phyloP scores from a whole-genome alignment of 2,113 vertebrate genomes.

The Saccopteryx bilineata region DNA sequence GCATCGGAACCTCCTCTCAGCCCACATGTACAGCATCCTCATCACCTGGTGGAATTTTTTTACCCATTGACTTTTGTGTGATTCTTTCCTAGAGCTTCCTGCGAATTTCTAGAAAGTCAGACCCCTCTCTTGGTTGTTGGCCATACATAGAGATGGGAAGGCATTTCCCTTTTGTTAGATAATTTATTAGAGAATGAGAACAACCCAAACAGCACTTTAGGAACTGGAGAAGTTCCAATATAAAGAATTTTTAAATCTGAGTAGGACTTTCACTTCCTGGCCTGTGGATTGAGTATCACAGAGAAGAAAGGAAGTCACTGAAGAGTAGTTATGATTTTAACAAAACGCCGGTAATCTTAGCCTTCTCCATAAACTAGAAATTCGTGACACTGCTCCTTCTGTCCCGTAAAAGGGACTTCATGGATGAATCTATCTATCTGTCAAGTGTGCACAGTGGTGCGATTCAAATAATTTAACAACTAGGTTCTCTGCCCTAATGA shows the following conservation, averaged over 20 bases:
- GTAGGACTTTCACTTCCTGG: background rate
- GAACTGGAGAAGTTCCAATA: background rate
- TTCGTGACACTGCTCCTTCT: background rate
- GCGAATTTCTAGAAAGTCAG: background rate
- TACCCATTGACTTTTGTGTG: background rate
- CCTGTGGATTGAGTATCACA: background rate
- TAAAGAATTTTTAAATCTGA: background rate
- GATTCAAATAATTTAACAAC: too few species aligned
- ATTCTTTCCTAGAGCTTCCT: background rate
- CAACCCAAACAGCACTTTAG: background rate
- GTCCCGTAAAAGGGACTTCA: background rate
- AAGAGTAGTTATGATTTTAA: background rate
- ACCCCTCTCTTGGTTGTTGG: rapidly evolving
- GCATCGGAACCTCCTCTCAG: background rate
- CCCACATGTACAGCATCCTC: background rate
- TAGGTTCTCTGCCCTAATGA: too few species aligned
- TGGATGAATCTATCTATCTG: background rate
- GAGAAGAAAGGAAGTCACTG: background rate
- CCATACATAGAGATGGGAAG: background rate
- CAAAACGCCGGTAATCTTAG: background rate
- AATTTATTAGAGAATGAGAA: background rate
- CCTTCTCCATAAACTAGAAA: background rate
- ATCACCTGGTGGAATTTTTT: too few species aligned
- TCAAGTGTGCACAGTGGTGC: background rate
- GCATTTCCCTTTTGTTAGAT: background rate